phyloP scores from a whole-genome alignment of 2,113 vertebrate genomes.

The Hydropotes inermis region DNA sequence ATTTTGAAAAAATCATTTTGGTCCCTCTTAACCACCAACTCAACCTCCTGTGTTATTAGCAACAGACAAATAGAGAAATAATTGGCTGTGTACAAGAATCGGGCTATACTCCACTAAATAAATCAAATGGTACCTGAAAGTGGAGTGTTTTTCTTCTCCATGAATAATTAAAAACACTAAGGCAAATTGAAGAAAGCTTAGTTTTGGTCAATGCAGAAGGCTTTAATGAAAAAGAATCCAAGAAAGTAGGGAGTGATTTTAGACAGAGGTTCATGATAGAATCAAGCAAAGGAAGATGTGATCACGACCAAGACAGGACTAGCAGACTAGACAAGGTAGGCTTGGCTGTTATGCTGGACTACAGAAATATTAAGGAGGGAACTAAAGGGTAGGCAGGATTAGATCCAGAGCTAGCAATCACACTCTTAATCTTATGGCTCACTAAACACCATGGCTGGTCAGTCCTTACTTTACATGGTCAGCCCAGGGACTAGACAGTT shows the following conservation, averaged over 20 bases:
- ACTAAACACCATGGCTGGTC: not conserved
- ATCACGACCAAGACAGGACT: not conserved
- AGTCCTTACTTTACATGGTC: not conserved
- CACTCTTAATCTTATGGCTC: not conserved
- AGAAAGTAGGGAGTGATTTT: not conserved
- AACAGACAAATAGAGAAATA: not conserved
- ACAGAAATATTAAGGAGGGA: not conserved
- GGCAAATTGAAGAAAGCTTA: slow-evolving; percentile 26
- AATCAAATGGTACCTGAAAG: not conserved
- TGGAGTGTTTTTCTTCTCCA: not conserved
- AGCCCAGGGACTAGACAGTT: not conserved
- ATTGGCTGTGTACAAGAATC: not conserved
- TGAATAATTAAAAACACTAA: not conserved
- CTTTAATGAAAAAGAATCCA: slow-evolving; percentile 24
- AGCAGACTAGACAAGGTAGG: not conserved
- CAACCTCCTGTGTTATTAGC: not conserved
- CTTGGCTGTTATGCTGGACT: not conserved
- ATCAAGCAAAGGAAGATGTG: slow-evolving; percentile 2
- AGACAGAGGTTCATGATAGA: not conserved
- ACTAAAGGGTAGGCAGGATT: not conserved
- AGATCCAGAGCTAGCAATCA: not conserved
- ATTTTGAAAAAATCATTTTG: not conserved
- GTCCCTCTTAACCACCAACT: not conserved
- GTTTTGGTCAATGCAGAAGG: not conserved
- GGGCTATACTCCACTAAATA: not conserved